These are phyloP conservation scores for Microhierax caerulescens DNA, from an alignment of 2,797 vertebrate species.

Conservation along the genomic window DNA sequence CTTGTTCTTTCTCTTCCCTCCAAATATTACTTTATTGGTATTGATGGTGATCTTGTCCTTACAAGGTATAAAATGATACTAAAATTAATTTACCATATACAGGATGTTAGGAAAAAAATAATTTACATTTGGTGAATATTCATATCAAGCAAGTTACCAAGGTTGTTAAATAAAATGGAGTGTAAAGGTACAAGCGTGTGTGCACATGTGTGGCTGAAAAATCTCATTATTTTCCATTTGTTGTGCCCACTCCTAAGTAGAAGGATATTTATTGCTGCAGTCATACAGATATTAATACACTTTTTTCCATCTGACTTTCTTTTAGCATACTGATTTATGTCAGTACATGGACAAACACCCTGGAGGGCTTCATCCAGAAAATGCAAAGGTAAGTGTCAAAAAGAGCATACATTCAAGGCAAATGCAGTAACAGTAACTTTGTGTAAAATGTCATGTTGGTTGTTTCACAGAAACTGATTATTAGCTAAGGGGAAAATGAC, in stretches of 20 bases:
- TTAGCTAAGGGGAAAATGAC: background rate
- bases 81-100: background rate
- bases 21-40: background rate
- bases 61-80: background rate
- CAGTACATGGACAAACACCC: slow-evolving; percentile 99
- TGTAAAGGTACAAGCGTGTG: background rate
- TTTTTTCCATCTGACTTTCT: slow-evolving; percentile 60
- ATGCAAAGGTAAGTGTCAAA: slow-evolving; percentile 89
- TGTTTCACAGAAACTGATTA: background rate
- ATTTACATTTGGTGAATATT: background rate
- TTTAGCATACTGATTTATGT: slow-evolving; percentile 96
- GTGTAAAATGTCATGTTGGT: background rate
- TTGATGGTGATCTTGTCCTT: background rate
- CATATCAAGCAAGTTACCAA: background rate
- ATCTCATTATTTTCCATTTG: background rate
- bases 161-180: background rate
- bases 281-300: slow-evolving; percentile 59
- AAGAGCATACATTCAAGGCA: background rate
- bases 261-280: slow-evolving; percentile 56
- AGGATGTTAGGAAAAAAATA: background rate
- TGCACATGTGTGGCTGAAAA: background rate
- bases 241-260: slow-evolving; percentile 36
- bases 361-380: slow-evolving; percentile 93
- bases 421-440: background rate
- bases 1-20: background rate